Percentiles rank a stretch among this genome's conserved stretches.
Evolutionary conservation across 2,888 invertebrate species (phyloP).

Genomic region (Tubulanus polymorphus): DNA sequence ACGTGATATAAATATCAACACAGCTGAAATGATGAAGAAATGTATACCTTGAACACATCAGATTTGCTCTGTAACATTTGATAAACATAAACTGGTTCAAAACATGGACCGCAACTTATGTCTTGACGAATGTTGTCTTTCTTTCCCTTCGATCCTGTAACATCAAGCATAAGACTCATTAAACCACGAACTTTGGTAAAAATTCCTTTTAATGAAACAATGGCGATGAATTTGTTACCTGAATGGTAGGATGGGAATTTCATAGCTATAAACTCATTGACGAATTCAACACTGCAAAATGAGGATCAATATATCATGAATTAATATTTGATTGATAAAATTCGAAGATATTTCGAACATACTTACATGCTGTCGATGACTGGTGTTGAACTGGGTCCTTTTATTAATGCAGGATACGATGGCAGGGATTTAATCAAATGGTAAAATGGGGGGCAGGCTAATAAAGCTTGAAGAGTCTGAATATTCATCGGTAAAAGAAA

Average conservation of each 20-base stretch:
- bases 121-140: slow-evolving; percentile 29
- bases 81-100: slow-evolving; percentile 85
- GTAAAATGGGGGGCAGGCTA: slow-evolving; percentile 93
- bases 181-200: too few relatives aligned
- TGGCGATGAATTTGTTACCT: too few relatives aligned
- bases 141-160: too few relatives aligned
- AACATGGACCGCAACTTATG: slow-evolving; percentile 65
- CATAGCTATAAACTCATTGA: slow-evolving; percentile 41
- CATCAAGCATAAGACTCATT: too few relatives aligned
- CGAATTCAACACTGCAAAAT: slow-evolving; percentile 41
- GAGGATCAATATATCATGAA: slow-evolving; percentile 53
- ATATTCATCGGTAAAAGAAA: slow-evolving; percentile 9
- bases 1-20: too few relatives aligned
- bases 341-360: too few relatives aligned
- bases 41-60: slow-evolving; percentile 40
- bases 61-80: slow-evolving; percentile 73
- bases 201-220: too few relatives aligned
- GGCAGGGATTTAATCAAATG: slow-evolving; percentile 80
- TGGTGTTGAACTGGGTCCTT: slow-evolving; percentile 61
- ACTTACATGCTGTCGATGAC: slow-evolving; percentile 90
- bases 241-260: background rate
- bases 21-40: background rate
- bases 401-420: slow-evolving; percentile 56
- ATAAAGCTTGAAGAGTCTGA: slow-evolving; percentile 79
- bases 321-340: too few relatives aligned